Evolutionary conservation across 2,888 invertebrate species (phyloP), one percentile per base, ranked within the genome.

Genomic region (Pristionchus entomophagus): DNA sequence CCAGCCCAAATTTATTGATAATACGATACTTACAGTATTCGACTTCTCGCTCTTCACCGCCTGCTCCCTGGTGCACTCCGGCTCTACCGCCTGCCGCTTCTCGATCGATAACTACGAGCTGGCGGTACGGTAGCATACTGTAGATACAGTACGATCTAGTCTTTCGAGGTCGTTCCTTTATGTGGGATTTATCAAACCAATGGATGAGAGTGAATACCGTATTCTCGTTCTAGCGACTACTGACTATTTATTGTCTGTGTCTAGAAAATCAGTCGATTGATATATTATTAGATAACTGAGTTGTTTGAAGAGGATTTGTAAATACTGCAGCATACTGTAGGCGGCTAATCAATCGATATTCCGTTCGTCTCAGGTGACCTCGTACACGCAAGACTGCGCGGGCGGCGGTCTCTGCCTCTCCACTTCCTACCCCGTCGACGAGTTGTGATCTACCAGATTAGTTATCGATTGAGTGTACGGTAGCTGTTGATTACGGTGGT

Each of bases 1-100:
- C 19, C 22, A 56, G 5, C 19, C n/a, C 56, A 17, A 38, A 41
- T n/a, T 49, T n/a, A 22, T 53, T 0, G 22, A 53, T 35, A 80
- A 80, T 19, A 26, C 38, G 19, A 81, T 38, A 45, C 3, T 80
- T 91, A 86, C 84, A 92, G 93, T 92, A 5, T 93, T 93, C 87
- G 93, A 93, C 88, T 92, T 93, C 88, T 91, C 92, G 0, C 87
- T 93, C 19, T 88, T 92, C 86, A 90, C 92, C 56, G 89, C 90
- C 56, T 93, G 93, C 86, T 89, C 89, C 22, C 87, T 93, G n/a
- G 89, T 88, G 19, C 91, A 92, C 84, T 87, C 90, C 35, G 92
- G 92, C 35, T 88, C 88, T 41, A 88, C 89, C 80, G 89, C 86
- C 22, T 93, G 93, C 84, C 87, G 88, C 29, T 93, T 93, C 88